A percentile compares a stretch with the other conserved stretches of the same genome.
Conservation (phyloP, 2,888 invertebrate genomes). For the Coleophora flavipennella region DNA sequence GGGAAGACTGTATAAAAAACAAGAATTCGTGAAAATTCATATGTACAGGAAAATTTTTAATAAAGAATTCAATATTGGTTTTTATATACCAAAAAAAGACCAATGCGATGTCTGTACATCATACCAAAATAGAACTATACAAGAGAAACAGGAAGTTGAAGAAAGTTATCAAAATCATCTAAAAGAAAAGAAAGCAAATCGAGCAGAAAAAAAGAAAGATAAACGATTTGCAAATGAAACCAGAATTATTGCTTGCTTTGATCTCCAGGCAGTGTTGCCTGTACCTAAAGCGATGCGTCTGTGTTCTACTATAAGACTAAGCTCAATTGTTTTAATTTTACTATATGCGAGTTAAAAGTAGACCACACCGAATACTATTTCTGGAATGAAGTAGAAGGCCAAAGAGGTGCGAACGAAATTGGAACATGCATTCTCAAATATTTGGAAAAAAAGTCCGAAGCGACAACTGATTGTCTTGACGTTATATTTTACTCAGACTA, state of each 20-base stretch:
- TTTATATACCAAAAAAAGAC: slow-evolving; percentile 20
- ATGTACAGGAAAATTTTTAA: slow-evolving; percentile 20
- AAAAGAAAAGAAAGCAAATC: slow-evolving; percentile 13
- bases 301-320: slow-evolving; percentile 14
- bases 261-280: slow-evolving; percentile 17
- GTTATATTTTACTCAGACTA: slow-evolving; percentile 7
- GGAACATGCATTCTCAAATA: slow-evolving; percentile 8
- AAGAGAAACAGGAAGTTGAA: slow-evolving; percentile 10
- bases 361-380: slow-evolving; percentile 11
- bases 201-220: slow-evolving; percentile 9
- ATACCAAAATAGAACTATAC: slow-evolving; percentile 13
- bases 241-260: slow-evolving; percentile 14
- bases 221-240: neutral
- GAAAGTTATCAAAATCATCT: slow-evolving; percentile 9
- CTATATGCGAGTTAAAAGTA: slow-evolving; percentile 11
- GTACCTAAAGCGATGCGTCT: slow-evolving; percentile 16
- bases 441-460: slow-evolving; percentile 1
- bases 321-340: slow-evolving; percentile 15
- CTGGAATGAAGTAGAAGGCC: slow-evolving; percentile 13
- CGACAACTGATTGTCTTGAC: neutral
- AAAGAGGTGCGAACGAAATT: slow-evolving; percentile 12
- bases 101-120: slow-evolving; percentile 18
- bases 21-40: slow-evolving; percentile 9
- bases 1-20: slow-evolving; percentile 10
- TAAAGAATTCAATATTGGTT: slow-evolving; percentile 18